Evolutionary conservation across 2,888 invertebrate species (phyloP), one percentile per base, ranked within the genome.

Genomic region (Trypoxylon attenuatum): DNA sequence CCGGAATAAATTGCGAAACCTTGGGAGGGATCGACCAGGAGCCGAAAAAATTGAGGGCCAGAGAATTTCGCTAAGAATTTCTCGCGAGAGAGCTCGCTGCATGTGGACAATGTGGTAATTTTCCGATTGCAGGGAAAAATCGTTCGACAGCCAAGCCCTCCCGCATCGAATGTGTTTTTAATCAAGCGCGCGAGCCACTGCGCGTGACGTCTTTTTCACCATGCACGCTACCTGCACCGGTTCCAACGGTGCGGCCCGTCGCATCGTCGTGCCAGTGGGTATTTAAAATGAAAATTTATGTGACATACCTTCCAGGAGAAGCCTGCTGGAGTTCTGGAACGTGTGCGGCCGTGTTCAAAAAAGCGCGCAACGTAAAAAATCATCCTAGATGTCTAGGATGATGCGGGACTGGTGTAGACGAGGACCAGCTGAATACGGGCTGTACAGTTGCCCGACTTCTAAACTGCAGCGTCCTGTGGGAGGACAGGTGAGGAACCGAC

Each of bases 201-300:
- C 38, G 42, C 29, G 46, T 47, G 8, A 5, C 25, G 5, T 16
- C 39, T 42, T 16, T 18, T 33, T 45, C 47, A n/a, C 13, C 16
- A 13, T 15, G 21, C 16, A n/a, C 18, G 6, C 15, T 21, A 13
- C 21, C 5, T 27, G 51, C 50, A 51, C 62, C 43, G 42, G 18
- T 16, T 39, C 41, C 18, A 25, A 13, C 21, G n/a, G 50, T 38
- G 27, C 16, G 45, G 50, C 25, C 53, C 33, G 43, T 39, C 39
- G 39, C 43, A 59, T 52, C 49, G 68, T 10, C 55, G 27, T 59
- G 47, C 45, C 68, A 39, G 13, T n/a, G 57, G 19, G 47, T 62
- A 55, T 62, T 69, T 69, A 51, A 67, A 67, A 75, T 73, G 54
- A 68, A 63, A 75, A 73, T 75, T 73, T 71, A 75, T 60, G 71